Evolutionary conservation across 2,113 vertebrate species (phyloP), one percentile per base, ranked within the genome.

Genomic region (Otocyon megalotis): DNA sequence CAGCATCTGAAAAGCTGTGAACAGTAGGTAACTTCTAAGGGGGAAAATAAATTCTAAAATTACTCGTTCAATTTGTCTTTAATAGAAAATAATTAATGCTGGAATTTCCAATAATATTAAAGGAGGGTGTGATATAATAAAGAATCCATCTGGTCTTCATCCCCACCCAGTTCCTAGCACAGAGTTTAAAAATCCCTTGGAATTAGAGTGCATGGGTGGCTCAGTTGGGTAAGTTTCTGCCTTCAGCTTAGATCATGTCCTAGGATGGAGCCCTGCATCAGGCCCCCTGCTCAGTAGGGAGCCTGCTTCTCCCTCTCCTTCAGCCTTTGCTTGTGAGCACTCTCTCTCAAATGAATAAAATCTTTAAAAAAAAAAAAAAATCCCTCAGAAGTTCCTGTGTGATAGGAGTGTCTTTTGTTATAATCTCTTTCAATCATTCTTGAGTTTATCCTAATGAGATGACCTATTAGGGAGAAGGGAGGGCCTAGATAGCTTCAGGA

Each of bases 131-230:
- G 58, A 67, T 53, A 53, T 35, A 88, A 84, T 58, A 94, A 84
- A 93, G 32, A 95, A 96, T 80, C 88, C n/a, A 92, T 79, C 20
- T 63, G 65, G n/a, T 82, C 92, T 81, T 96, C 82, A 37, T 63
- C 28, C 22, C 43, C 24, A 94, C 14, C 30, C 28, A 93, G 72
- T 81, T 87, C 37, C 81, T 81, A 37, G 63, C 37, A 88, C 12
- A 88, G 84, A 90, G 28, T 20, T 72, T 92, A 71, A 89, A 92
- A 94, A 90, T 62, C 65, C 37, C 32, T 26, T 69, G 35, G 65
- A 43, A 43, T 43, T 43, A 43, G 43, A 43, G 43, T 43, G 43
- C 43, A 43, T 43, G 43, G 7, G 43, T 43, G 43, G 43, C 43
- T 43, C 43, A 43, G 43, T 7, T 43, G 43, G 43, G 43, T 6